These are phyloP conservation scores for Sylvia borin DNA, from an alignment of 2,797 vertebrate species.

Conservation along the genomic window DNA sequence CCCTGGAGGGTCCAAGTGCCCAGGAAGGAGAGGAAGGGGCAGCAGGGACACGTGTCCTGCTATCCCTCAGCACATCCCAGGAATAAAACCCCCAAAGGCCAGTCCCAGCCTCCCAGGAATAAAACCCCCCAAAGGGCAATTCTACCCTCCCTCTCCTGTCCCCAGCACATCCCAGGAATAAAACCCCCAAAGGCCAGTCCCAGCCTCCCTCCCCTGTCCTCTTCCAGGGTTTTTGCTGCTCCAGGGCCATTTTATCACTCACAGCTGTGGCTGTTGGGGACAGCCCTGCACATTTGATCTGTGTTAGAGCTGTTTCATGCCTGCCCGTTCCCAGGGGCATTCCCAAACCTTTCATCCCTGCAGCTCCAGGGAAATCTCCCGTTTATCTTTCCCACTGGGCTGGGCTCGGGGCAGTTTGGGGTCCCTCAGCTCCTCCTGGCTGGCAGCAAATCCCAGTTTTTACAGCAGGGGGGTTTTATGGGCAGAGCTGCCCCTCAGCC, in stretches of 20 bases:
- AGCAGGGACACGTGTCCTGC: background rate
- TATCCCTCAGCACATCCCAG: background rate
- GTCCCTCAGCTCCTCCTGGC: background rate
- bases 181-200: background rate
- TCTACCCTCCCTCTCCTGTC: background rate
- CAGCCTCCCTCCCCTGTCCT: background rate
- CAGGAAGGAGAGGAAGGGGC: background rate
- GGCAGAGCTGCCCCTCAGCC: background rate
- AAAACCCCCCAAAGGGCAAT: background rate
- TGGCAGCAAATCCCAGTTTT: background rate
- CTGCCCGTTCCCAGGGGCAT: background rate
- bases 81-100: background rate
- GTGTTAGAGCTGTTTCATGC: background rate
- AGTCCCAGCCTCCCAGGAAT: background rate
- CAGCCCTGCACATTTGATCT: slow-evolving; percentile 38
- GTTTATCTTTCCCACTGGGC: background rate
- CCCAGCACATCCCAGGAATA: background rate
- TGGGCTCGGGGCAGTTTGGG: background rate
- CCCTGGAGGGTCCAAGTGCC: background rate
- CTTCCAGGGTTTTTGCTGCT: background rate
- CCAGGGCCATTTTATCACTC: slow-evolving; percentile 32
- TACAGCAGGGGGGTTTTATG: background rate
- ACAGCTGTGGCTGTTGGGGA: slow-evolving; percentile 45
- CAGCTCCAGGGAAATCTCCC: slow-evolving; percentile 1
- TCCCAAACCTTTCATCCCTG: slow-evolving; percentile 32